A percentile compares a stretch with the other conserved stretches of the same genome.
These are phyloP conservation scores for Dasyornis broadbenti DNA, from an alignment of 2,113 vertebrate genomes.

Conservation along the genomic window DNA sequence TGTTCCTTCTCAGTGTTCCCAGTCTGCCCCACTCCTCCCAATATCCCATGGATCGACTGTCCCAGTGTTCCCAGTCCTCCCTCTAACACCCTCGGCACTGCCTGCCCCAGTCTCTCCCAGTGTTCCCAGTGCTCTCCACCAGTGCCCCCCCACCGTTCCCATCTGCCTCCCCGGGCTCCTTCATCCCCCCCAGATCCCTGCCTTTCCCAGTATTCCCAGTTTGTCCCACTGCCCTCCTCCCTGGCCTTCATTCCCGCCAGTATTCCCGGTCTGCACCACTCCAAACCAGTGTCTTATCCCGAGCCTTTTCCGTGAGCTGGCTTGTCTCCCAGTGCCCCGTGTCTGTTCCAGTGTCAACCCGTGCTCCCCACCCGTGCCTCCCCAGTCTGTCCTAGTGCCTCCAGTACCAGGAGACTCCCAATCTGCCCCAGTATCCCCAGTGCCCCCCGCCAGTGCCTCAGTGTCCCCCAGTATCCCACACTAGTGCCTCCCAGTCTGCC, in stretches of 20 bases:
- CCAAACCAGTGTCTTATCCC: not conserved
- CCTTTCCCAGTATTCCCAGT: not conserved
- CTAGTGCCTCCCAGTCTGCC: no score
- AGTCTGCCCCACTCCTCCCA: not conserved
- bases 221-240: not conserved
- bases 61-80: not conserved
- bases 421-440: not conserved
- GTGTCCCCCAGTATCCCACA: not conserved
- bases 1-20: not conserved
- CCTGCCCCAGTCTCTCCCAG: not conserved
- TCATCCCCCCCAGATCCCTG: no score
- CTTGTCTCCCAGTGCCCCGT: no score
- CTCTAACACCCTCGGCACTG: not conserved
- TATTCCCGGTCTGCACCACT: not conserved
- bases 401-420: not conserved
- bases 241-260: fast-evolving
- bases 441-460: not conserved
- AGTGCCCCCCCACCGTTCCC: not conserved
- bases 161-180: not conserved
- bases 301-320: not conserved
- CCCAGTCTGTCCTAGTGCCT: no score
- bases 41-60: not conserved
- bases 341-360: not conserved
- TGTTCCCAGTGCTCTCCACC: not conserved
- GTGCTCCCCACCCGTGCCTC: fast-evolving